phyloP scores from a whole-genome alignment of 2,113 vertebrate genomes.

The Myotis davidii region DNA sequence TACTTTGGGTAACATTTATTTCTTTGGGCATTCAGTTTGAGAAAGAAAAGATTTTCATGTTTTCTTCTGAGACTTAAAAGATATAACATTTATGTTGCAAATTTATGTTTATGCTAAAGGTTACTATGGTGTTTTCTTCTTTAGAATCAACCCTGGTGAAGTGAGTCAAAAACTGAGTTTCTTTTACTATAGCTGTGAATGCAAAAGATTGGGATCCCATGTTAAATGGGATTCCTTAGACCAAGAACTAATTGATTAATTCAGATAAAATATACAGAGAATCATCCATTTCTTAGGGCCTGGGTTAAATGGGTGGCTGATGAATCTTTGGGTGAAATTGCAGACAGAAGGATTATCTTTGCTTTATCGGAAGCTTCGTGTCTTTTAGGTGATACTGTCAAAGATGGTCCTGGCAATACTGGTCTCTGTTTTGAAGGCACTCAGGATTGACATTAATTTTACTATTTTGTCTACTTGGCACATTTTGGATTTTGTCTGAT shows the following conservation, averaged over 20 bases:
- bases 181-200: neutral
- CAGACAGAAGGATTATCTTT: neutral
- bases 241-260: neutral
- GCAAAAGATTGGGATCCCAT: neutral
- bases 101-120: neutral
- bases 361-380: neutral
- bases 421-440: constrained; percentile 11
- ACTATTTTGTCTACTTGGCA: constrained; percentile 29
- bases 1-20: neutral
- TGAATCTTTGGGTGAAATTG: neutral
- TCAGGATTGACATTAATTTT: constrained; percentile 51
- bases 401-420: neutral
- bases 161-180: neutral
- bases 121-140: neutral
- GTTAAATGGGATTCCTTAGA: neutral
- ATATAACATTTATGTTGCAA: neutral
- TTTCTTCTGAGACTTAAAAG: constrained; percentile 30
- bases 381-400: neutral
- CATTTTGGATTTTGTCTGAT: constrained; percentile 70
- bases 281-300: neutral
- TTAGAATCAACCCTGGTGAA: neutral
- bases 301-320: neutral
- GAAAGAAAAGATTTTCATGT: constrained; percentile 13
- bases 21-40: neutral
- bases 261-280: neutral